Base-by-base conservation (phyloP, 2,888 invertebrate species). In the Dryococelus australis region DNA sequence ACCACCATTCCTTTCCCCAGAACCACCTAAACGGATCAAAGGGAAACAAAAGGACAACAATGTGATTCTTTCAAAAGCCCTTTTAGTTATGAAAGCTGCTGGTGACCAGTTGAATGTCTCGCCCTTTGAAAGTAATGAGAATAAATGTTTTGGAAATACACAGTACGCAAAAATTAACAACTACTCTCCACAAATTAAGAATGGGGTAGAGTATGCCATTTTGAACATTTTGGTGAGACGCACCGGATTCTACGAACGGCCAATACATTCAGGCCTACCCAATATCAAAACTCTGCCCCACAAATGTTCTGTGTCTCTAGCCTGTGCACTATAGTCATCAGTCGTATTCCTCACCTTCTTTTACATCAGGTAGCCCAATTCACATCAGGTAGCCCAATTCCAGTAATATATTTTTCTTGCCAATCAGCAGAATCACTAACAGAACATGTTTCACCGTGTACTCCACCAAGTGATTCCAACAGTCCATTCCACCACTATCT, bases 61-160 rank as follows among this genome's bases (percentile, higher is more conserved):
- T 65, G 24, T 6, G 27, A 28, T 83, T 28, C 10, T 83, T 9
- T 27, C 83, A 10, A 28, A 83, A 28, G 83, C 28, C 83, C 83
- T 83, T 83, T 83, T 5, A 83, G 43, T 83, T 10, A 43, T 83
- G 28, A 27, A 83, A 83, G 43, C 43, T 43, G 35, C 83, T 83
- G 83, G 28, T 35, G 83, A 43, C 27, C 6, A 83, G 83, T 43
- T 20, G 0, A 83, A 83, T 12, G 43, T 24, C 80, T 26, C 80
- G 5, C 28, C 80, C 80, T 80, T 5, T 43, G 83, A 35, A 35
- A 83, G 24, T 24, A 6, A 43, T 83, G 83, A 28, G 83, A 43
- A 3, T 20, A 10, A 10, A 4, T 83, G 12, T 43, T 83, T 83
- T 83, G 83, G 28, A 35, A 43, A 10, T 83, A 83, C 28, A 83